These are phyloP conservation scores for Drosophila kanapiae DNA, from an alignment of 1,140 invertebrate genomes.

Conservation along the genomic window DNA sequence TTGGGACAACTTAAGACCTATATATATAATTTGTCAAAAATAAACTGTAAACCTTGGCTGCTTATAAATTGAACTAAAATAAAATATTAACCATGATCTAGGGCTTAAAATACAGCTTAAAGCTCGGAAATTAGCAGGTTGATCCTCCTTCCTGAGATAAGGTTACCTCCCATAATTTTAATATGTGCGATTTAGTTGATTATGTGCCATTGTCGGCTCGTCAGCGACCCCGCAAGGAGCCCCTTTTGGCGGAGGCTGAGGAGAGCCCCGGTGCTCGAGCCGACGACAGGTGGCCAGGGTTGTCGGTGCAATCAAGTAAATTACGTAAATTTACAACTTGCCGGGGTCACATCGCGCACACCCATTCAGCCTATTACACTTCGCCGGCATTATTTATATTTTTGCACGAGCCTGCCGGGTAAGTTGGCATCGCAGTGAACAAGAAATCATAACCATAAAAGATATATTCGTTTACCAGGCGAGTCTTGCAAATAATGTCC, in stretches of 20 bases:
- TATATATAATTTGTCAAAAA: not conserved
- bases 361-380: conserved; percentile 1
- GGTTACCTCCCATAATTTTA: conserved; percentile 39
- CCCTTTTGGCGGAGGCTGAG: not conserved
- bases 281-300: conserved; percentile 54
- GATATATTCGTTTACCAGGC: not conserved
- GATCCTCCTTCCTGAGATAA: not conserved
- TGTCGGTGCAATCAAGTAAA: conserved; percentile 67
- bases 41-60: too few species aligned
- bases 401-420: not conserved
- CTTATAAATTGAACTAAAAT: too few species aligned
- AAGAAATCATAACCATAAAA: not conserved
- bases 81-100: not conserved
- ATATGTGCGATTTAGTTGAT: conserved; percentile 64
- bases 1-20: fast-evolving
- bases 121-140: not conserved
- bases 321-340: conserved; percentile 70
- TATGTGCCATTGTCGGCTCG: conserved; percentile 59
- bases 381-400: conserved; percentile 12
- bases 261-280: not conserved
- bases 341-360: conserved; percentile 32
- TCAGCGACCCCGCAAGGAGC: conserved; percentile 8
- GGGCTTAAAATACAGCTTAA: not conserved
- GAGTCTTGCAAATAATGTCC: too few species aligned
- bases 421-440: not conserved